phyloP scores from a whole-genome alignment of 2,888 invertebrate genomes.

The Eumacrocentrus americanus region DNA sequence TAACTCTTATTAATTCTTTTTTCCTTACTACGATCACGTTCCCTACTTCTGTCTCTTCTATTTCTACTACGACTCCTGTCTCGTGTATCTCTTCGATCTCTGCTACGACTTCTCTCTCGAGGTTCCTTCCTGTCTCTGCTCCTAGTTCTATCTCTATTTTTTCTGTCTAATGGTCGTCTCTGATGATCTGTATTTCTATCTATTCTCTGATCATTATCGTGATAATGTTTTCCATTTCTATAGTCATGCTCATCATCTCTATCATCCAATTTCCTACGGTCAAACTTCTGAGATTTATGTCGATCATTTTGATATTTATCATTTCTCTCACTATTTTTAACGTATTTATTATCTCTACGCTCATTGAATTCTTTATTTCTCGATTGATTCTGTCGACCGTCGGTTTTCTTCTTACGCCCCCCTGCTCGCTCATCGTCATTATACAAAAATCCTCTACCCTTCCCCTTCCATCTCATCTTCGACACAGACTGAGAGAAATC shows the following conservation, averaged over 20 bases:
- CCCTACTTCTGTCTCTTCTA: constrained; percentile 16
- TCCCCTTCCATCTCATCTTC: constrained; percentile 89
- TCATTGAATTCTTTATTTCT: constrained; percentile 1
- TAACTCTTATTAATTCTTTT: constrained; percentile 24
- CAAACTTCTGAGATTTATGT: constrained; percentile 21
- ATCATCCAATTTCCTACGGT: constrained; percentile 33
- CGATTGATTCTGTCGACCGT: not conserved
- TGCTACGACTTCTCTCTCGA: constrained; percentile 19
- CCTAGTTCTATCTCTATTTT: constrained; percentile 26
- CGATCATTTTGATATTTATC: constrained; percentile 17
- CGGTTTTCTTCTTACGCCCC: constrained; percentile 25
- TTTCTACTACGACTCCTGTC: constrained; percentile 25
- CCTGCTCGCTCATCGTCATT: constrained; percentile 56
- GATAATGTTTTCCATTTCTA: constrained; percentile 30
- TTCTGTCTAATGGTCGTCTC: constrained; percentile 32
- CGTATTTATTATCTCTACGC: constrained; percentile 22
- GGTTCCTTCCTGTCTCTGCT: constrained; percentile 26
- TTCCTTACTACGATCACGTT: constrained; percentile 31
- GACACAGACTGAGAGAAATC: constrained; percentile 99
- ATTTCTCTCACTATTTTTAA: constrained; percentile 21
- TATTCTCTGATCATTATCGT: constrained; percentile 29
- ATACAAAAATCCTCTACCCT: constrained; percentile 79
- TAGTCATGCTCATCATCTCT: constrained; percentile 34
- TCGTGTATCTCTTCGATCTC: constrained; percentile 23
- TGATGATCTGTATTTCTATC: constrained; percentile 35